Conservation (phyloP, 2,113 vertebrate species). For the Amblyopsis rosae region DNA sequence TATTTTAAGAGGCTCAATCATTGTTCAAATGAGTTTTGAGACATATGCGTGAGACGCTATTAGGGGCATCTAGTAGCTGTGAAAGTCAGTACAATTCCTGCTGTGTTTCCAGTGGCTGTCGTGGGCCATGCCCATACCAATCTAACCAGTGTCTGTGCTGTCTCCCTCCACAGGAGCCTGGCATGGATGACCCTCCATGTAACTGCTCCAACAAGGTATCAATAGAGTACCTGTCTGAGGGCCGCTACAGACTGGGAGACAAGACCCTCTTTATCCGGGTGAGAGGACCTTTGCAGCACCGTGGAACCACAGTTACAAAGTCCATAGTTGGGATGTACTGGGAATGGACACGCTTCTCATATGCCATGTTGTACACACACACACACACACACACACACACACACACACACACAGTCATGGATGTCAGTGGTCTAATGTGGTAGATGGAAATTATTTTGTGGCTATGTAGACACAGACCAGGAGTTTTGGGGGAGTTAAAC, state of each 20-base stretch:
- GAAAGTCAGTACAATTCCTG: too few relatives aligned
- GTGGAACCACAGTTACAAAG: background rate
- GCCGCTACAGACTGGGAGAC: slow-evolving; percentile 93
- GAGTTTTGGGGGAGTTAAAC: too few relatives aligned
- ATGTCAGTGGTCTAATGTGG: background rate
- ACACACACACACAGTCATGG: background rate
- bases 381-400: slow-evolving; percentile 3
- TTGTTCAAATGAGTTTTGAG: too few relatives aligned
- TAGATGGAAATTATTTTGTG: background rate
- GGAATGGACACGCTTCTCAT: background rate
- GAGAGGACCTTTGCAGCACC: slow-evolving; percentile 56
- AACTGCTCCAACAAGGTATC: slow-evolving; percentile 94
- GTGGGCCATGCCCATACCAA: background rate
- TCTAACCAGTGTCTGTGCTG: background rate
- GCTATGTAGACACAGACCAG: too few relatives aligned
- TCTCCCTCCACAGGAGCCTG: slow-evolving; percentile 78
- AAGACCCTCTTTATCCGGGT: slow-evolving; percentile 98
- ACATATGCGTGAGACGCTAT: too few relatives aligned
- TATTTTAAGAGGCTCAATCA: too few relatives aligned
- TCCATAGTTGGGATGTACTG: background rate
- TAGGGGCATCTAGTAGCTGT: too few relatives aligned
- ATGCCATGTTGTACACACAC: background rate
- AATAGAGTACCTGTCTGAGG: slow-evolving; percentile 97
- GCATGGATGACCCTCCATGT: slow-evolving; percentile 89
- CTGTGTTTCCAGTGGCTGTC: too few relatives aligned